A percentile compares a stretch with the other conserved stretches of the same genome.
Evolutionary conservation across 2,888 invertebrate genomes (phyloP).

Genomic region (Operophtera brumata): DNA sequence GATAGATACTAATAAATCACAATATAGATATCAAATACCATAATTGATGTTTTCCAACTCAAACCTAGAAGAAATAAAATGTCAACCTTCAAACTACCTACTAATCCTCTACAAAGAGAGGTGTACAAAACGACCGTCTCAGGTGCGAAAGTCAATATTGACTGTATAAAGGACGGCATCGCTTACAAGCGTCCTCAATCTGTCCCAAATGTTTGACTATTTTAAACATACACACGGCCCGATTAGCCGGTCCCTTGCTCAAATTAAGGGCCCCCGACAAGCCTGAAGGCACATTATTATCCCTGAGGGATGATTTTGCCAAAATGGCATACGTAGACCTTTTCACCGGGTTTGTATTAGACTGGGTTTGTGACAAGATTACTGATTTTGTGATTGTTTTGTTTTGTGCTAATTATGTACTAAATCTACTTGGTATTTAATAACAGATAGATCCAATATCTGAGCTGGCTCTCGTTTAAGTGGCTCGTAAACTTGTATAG

Average conservation of each 20-base stretch:
- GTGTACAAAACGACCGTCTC: no score
- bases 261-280: conserved; percentile 21
- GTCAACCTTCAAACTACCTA: no score
- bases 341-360: conserved; percentile 5
- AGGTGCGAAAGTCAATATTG: background rate
- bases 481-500: no score
- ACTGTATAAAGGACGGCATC: background rate
- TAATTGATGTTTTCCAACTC: no score
- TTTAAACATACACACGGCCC: conserved; percentile 19
- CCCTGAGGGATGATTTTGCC: conserved; percentile 7
- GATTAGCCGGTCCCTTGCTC: conserved; percentile 27
- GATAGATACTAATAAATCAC: no score
- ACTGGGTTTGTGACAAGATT: background rate
- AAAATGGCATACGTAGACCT: conserved; percentile 17
- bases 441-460: no score
- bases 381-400: background rate
- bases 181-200: conserved; percentile 9
- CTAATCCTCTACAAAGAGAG: no score
- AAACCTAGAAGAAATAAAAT: no score
- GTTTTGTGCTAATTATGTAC: no score
- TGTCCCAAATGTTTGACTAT: conserved; percentile 13
- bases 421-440: no score
- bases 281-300: conserved; percentile 12
- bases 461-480: no score
- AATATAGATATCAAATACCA: no score